These are phyloP conservation scores for Cataglyphis hispanica DNA, from an alignment of 1,140 invertebrate species.

Conservation along the genomic window DNA sequence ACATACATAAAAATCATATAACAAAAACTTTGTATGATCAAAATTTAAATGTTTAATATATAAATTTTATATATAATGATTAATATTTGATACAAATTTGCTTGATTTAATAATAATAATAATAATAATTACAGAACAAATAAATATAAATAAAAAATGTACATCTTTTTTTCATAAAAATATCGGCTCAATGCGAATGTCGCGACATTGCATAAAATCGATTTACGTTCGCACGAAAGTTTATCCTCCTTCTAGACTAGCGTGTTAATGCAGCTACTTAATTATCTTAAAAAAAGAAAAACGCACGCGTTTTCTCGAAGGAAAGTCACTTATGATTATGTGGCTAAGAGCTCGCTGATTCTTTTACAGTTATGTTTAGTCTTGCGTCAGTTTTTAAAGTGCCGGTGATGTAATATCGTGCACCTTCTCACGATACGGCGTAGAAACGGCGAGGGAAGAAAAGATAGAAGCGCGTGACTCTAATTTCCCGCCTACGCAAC, in stretches of 20 bases:
- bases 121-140: not conserved
- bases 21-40: not conserved
- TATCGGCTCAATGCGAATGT: not conserved
- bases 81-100: not conserved
- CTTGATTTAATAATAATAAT: too few species aligned
- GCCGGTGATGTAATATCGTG: constrained; percentile 52
- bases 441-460: constrained; percentile 58
- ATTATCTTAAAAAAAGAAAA: constrained; percentile 47
- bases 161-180: not conserved
- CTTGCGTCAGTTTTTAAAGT: constrained; percentile 61
- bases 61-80: not conserved
- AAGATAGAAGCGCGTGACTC: constrained; percentile 60
- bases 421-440: constrained; percentile 67
- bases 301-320: constrained; percentile 18
- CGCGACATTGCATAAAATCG: not conserved
- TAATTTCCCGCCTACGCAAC: constrained; percentile 73
- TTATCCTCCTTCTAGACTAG: constrained; percentile 8
- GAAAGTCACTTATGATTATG: constrained; percentile 35
- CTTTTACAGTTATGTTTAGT: constrained; percentile 32
- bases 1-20: not conserved
- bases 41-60: not conserved
- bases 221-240: not conserved
- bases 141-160: not conserved
- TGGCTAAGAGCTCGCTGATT: constrained; percentile 31
- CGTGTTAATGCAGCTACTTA: constrained; percentile 26